Evolutionary conservation across 2,797 vertebrate genomes (phyloP).

Genomic region (Bovichtus variegatus): DNA sequence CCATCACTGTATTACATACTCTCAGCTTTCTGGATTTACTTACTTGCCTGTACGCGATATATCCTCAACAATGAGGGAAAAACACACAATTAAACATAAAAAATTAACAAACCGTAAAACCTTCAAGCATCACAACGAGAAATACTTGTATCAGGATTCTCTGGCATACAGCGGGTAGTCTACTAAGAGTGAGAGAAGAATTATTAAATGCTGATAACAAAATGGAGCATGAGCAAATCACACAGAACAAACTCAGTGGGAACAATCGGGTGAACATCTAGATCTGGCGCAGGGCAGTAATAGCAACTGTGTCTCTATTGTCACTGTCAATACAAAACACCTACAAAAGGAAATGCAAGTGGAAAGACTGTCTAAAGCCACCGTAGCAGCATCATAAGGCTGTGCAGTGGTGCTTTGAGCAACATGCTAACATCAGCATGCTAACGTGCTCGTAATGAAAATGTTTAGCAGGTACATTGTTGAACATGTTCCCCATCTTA

Average conservation of each 20-base stretch:
- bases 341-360: background rate
- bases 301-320: background rate
- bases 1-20: background rate
- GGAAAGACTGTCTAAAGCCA: background rate
- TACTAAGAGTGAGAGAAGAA: slow-evolving; percentile 26
- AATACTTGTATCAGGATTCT: slow-evolving; percentile 2
- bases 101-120: background rate
- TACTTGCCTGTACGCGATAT: background rate
- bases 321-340: slow-evolving; percentile 2
- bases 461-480: background rate
- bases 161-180: background rate
- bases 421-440: no score
- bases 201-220: slow-evolving; percentile 22
- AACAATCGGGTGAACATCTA: slow-evolving; percentile 3
- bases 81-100: background rate
- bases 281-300: slow-evolving; percentile 13
- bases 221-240: slow-evolving; percentile 21
- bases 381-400: background rate
- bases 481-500: no score
- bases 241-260: slow-evolving; percentile 8
- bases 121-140: slow-evolving; percentile 3
- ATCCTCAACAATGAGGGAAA: background rate
- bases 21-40: background rate
- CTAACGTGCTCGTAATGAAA: background rate
- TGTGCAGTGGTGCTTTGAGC: background rate